These are phyloP conservation scores for Lithophane semibrunnea DNA, from an alignment of 2,888 invertebrate species.

Conservation along the genomic window DNA sequence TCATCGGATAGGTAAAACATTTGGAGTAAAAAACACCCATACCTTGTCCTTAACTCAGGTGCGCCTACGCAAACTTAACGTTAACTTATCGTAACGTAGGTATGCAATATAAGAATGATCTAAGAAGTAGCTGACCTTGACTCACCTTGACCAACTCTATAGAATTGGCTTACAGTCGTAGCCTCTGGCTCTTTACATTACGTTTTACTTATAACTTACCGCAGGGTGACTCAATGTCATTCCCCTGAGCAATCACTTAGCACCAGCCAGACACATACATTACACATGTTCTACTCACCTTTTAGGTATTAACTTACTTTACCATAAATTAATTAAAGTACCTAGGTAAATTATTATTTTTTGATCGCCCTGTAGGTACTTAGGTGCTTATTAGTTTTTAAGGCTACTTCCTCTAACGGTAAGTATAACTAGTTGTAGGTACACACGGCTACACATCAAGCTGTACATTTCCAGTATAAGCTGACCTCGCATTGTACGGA, in stretches of 20 bases:
- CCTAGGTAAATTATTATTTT: slow-evolving; percentile 8
- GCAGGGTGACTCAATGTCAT: slow-evolving; percentile 65
- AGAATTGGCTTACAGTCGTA: slow-evolving; percentile 44
- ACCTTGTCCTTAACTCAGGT: not conserved
- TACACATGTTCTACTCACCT: not conserved
- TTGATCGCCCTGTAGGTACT: not conserved
- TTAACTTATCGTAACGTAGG: slow-evolving; percentile 12
- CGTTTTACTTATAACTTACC: slow-evolving; percentile 37
- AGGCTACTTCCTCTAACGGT: not conserved
- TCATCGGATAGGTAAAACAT: not conserved
- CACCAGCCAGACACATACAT: slow-evolving; percentile 32
- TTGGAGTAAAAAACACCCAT: not conserved
- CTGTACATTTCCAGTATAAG: too few relatives aligned
- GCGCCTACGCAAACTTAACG: slow-evolving; percentile 6
- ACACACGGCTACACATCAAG: too few relatives aligned
- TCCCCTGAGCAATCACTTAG: slow-evolving; percentile 27
- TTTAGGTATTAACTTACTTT: slow-evolving; percentile 2
- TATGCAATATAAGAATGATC: slow-evolving; percentile 48
- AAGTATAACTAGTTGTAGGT: not conserved
- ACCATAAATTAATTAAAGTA: slow-evolving; percentile 14
- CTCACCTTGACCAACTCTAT: slow-evolving; percentile 72
- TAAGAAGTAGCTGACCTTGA: slow-evolving; percentile 74
- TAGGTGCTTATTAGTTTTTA: not conserved
- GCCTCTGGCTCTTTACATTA: slow-evolving; percentile 43
- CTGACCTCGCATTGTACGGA: too few relatives aligned